phyloP scores from a whole-genome alignment of 2,113 vertebrate species.

The Neogale vison region DNA sequence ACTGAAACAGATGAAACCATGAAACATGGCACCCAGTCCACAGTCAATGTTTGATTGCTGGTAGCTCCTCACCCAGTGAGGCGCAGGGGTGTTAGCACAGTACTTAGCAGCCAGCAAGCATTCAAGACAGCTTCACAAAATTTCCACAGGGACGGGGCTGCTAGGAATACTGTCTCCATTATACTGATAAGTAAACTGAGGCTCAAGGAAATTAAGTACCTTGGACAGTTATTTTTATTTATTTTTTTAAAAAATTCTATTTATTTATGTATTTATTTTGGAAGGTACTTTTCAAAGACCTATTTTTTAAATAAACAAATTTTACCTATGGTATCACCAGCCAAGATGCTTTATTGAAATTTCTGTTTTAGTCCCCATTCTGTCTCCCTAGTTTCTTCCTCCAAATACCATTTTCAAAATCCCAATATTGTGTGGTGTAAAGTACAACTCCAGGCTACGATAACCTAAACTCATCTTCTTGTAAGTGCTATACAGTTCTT shows the following conservation, averaged over 20 bases:
- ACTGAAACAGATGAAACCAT: background rate
- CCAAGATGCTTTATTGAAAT: background rate
- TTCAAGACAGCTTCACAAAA: background rate
- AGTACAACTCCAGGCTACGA: background rate
- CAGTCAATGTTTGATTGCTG: background rate
- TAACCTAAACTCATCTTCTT: background rate
- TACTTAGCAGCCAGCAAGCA: fast-evolving
- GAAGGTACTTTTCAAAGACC: background rate
- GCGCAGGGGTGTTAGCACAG: background rate
- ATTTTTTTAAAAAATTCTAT: background rate
- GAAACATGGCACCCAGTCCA: background rate
- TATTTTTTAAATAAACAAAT: background rate
- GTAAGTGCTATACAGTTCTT: background rate
- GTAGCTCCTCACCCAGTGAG: background rate
- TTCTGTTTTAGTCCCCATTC: background rate
- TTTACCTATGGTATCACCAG: background rate
- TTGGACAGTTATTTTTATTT: background rate
- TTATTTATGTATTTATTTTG: background rate
- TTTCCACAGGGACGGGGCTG: background rate
- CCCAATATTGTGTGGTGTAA: background rate
- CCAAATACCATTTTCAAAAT: background rate
- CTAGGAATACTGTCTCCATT: background rate
- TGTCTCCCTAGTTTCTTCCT: background rate
- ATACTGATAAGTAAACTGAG: constrained; percentile 22
- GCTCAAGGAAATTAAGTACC: background rate